phyloP scores from a whole-genome alignment of 2,888 invertebrate genomes.

The Parnassius mnemosyne region DNA sequence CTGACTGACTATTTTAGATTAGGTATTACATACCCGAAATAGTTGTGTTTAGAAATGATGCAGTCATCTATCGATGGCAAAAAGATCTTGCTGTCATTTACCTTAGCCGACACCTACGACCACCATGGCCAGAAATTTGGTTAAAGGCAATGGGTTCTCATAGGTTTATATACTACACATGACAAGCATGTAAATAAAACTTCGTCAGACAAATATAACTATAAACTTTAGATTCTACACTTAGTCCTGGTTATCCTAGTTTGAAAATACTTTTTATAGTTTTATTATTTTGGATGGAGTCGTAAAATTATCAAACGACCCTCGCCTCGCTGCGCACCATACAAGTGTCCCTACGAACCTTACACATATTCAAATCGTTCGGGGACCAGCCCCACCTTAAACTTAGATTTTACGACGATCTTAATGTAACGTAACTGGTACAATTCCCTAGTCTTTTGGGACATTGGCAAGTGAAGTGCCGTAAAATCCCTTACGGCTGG shows the following conservation, averaged over 20 bases:
- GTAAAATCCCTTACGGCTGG: neutral
- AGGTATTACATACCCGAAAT: too few species aligned
- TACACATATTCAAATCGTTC: conserved; percentile 54
- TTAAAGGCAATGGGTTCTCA: too few species aligned
- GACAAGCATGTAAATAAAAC: too few species aligned
- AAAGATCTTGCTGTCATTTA: too few species aligned
- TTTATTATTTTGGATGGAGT: conserved; percentile 58
- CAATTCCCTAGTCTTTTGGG: conserved; percentile 37
- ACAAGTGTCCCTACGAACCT: conserved; percentile 57
- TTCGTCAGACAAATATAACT: too few species aligned
- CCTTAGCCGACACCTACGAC: too few species aligned
- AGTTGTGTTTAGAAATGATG: too few species aligned
- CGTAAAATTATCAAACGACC: conserved; percentile 64
- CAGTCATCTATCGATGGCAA: too few species aligned
- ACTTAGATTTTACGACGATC: conserved; percentile 51
- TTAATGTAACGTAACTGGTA: conserved; percentile 46
- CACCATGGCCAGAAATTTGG: too few species aligned
- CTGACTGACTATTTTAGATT: too few species aligned
- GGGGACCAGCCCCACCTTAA: conserved; percentile 40
- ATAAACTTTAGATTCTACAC: too few species aligned
- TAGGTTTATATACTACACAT: too few species aligned
- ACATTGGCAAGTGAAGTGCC: neutral
- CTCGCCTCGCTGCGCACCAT: conserved; percentile 41
- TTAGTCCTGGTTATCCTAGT: conserved; percentile 29
- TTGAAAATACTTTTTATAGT: conserved; percentile 43